These are phyloP conservation scores for Crotalus viridis DNA, from an alignment of 2,113 vertebrate genomes.

Conservation along the genomic window DNA sequence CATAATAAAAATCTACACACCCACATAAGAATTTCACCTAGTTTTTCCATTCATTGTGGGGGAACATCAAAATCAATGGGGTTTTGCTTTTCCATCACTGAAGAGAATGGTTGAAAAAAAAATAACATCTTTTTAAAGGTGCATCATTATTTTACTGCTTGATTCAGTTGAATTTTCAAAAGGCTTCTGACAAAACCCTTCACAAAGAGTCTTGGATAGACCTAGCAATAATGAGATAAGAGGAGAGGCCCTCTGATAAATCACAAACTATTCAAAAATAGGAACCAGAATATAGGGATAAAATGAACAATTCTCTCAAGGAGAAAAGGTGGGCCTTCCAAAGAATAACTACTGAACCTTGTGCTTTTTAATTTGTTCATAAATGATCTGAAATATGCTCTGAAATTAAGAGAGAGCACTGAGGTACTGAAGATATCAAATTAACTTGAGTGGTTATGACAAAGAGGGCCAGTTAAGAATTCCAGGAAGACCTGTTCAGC, in stretches of 20 bases:
- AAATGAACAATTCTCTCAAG: neutral
- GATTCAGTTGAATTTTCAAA: neutral
- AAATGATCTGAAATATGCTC: neutral
- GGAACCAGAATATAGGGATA: neutral
- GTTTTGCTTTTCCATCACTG: neutral
- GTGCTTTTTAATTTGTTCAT: neutral
- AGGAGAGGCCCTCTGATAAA: neutral
- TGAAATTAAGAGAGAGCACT: neutral
- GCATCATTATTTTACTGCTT: neutral
- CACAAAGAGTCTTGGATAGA: neutral
- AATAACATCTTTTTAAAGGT: neutral
- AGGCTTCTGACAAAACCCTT: neutral
- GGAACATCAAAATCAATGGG: neutral
- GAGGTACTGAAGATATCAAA: neutral
- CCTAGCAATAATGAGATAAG: neutral
- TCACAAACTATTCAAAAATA: neutral
- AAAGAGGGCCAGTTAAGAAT: neutral
- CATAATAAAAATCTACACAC: no score
- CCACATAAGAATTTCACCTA: no score
- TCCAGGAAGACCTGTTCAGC: neutral
- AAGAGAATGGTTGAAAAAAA: neutral
- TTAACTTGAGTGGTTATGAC: neutral
- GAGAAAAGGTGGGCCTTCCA: neutral
- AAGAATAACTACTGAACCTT: neutral
- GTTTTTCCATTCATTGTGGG: neutral